Base-by-base conservation (phyloP, 2,888 invertebrate genomes). In the Altica lythri region DNA sequence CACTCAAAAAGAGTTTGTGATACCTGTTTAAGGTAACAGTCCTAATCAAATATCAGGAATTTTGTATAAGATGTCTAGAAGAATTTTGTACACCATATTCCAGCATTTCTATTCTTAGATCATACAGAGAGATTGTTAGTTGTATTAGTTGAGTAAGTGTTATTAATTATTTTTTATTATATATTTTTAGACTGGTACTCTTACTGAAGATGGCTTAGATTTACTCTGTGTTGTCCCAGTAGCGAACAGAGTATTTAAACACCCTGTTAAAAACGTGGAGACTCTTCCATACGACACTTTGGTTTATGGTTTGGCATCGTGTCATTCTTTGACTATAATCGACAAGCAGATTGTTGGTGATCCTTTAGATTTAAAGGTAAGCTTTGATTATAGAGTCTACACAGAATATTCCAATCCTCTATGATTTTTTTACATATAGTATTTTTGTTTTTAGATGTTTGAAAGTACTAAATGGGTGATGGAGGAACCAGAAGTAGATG, bases 191-290 rank as follows among this genome's bases (percentile, higher is more conserved):
- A 97, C 97, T 12, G 97, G 97, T 8, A 97, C 97, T 0, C 75
- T 97, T 56, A 97, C 97, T 0, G 96, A 97, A 75, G 97, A 97
- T 73, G 96, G 97, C 0, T 76, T 97, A 17, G 95, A 96, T 77
- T 88, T 97, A 86, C 90, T 92, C 86, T 95, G 95, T 30, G 89
- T 94, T 2, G 88, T 95, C 1, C 88, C 92, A 0, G 77, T 79
- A 9, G 70, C 81, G 72, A 73, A 79, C 61, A 72, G 75, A 29
- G 51, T 57, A 5, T 81, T 81, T 64, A 77, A 77, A 66, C 73
- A 76, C 40, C 77, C 80, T 0, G 71, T 81, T 0, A 75, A 73
- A 54, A 75, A 79, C 52, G 75, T 82, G 5, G 78, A 77, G 35
- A 72, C 76, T n/a, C 68, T 81, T 46, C 75, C 78, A 0, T 76